Evolutionary conservation across 2,888 invertebrate genomes (phyloP), one percentile per base, ranked within the genome.

Genomic region (Athalia cordata): DNA sequence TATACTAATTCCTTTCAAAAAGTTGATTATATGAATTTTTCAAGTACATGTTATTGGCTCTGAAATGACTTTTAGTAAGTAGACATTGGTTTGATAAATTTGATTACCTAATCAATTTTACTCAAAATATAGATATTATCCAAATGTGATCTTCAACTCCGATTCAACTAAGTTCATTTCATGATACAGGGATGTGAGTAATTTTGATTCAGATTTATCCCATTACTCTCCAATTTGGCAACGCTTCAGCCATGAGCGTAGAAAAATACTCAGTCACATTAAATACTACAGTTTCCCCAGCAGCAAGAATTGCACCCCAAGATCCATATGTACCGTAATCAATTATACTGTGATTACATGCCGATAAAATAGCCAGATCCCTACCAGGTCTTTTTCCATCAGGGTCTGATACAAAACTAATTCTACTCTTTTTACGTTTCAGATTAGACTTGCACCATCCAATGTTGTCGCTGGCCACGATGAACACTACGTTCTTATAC

Each of bases 261-360:
- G 89, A 88, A 82, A 89, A 88, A 81, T 89, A 87, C 74, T 88
- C 83, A 67, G 89, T 87, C 50, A 89, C 88, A 80, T 90, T 90
- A 81, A 90, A 90, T 72, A 90, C 87, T 3, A 90, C 82, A 0
- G 90, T 90, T 79, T 90, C 90, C n/a, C 90, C 90, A 5, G 87
- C 87, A 52, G 90, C 89, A 52, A 90, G 82, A 80, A 90, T 86
- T 9, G 90, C 90, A 0, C 88, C 90, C 80, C 90, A 90, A 3
- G 90, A 89, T 43, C 90, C 90, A 57, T 90, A 90, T 29, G 90
- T 90, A 6, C 90, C 90, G 72, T 90, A 90, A 84, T 90, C 90
- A 81, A 90, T 90, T 80, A 92, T 90, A 79, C 89, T 90, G 81
- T 92, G 91, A 84, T 91, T 90, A 77, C 90, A 91, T 11, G 88